Evolutionary conservation across 2,888 invertebrate genomes (phyloP).

Genomic region (Mimachlamys varia): DNA sequence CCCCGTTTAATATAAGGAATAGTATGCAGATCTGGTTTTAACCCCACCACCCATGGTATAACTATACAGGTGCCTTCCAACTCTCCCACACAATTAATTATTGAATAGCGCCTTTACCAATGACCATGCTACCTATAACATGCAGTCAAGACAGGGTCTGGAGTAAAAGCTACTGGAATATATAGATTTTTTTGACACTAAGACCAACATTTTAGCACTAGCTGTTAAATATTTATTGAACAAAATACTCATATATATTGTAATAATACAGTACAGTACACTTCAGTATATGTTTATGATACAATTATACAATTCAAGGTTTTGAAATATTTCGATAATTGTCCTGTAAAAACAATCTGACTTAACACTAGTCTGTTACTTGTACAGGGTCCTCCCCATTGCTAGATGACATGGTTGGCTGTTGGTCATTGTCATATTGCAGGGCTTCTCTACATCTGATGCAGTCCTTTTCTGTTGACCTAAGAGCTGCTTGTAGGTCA

Average conservation of each 20-base stretch:
- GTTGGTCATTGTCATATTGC: neutral
- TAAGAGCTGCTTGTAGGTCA: slow-evolving; percentile 42
- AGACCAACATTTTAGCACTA: neutral
- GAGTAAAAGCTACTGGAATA: too few relatives aligned
- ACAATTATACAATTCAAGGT: too few relatives aligned
- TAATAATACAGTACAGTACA: neutral
- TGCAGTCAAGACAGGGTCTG: too few relatives aligned
- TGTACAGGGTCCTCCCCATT: neutral
- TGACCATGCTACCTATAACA: too few relatives aligned
- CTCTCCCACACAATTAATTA: too few relatives aligned
- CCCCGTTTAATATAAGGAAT: too few relatives aligned
- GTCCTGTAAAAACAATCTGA: neutral
- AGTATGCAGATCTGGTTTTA: too few relatives aligned
- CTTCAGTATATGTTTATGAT: too few relatives aligned
- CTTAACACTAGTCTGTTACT: neutral
- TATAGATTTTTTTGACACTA: neutral
- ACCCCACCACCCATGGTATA: too few relatives aligned
- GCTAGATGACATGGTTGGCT: neutral
- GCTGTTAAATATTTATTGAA: neutral
- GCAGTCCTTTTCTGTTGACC: slow-evolving; percentile 45
- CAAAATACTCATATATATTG: neutral
- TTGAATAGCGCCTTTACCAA: too few relatives aligned
- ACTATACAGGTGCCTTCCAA: too few relatives aligned
- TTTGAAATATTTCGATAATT: too few relatives aligned
- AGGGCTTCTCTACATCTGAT: slow-evolving; percentile 42